Conservation (phyloP, 2,797 vertebrate species). For the Eulemur rubriventer region DNA sequence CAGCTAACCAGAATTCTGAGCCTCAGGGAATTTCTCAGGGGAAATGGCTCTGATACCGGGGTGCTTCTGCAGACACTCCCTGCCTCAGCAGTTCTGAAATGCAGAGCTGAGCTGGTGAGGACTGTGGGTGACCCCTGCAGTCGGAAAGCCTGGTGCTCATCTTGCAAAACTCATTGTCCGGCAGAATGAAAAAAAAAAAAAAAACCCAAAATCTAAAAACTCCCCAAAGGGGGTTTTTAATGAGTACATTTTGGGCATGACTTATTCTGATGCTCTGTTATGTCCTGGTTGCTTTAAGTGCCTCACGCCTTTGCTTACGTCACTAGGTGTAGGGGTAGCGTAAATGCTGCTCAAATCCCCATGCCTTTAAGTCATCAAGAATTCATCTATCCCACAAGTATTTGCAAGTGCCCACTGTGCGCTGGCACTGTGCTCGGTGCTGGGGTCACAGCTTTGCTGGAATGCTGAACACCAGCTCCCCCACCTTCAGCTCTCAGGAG, state of each 20-base stretch:
- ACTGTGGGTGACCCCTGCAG: background rate
- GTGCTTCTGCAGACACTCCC: background rate
- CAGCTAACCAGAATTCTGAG: background rate
- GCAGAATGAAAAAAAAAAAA: background rate
- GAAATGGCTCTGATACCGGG: background rate
- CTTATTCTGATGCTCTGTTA: background rate
- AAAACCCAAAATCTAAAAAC: background rate
- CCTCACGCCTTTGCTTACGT: background rate
- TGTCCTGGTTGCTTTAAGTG: background rate
- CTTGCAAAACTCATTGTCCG: background rate
- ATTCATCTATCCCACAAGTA: background rate
- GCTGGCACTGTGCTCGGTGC: background rate
- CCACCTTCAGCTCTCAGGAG: background rate
- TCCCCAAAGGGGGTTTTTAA: background rate
- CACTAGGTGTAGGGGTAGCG: too few species aligned
- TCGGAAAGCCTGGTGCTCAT: background rate
- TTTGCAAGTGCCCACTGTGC: background rate
- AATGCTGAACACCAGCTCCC: background rate
- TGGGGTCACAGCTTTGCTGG: background rate
- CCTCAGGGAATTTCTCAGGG: background rate
- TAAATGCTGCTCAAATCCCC: background rate
- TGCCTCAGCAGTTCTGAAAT: background rate
- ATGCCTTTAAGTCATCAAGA: background rate
- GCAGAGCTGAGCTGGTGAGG: background rate
- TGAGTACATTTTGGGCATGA: background rate